Evolutionary conservation across 2,113 vertebrate genomes (phyloP).

Genomic region (Triplophysa tibetana): DNA sequence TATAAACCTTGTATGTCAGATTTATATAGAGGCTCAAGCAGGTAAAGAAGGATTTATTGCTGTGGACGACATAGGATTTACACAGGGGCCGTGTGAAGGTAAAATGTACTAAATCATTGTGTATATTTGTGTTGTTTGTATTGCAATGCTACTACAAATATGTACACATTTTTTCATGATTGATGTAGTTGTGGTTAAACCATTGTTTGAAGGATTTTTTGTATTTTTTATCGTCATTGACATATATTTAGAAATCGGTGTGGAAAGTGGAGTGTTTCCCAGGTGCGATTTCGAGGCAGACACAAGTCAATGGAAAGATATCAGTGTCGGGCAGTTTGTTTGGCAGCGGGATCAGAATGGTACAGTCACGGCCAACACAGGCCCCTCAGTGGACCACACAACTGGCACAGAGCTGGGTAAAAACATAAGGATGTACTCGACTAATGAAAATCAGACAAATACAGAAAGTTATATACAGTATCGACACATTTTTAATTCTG

Average conservation of each 20-base stretch:
- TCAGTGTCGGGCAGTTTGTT: slow-evolving; percentile 64
- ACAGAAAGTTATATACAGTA: neutral
- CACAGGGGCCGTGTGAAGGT: slow-evolving; percentile 69
- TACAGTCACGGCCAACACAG: slow-evolving; percentile 55
- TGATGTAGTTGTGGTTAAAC: neutral
- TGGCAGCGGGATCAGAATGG: slow-evolving; percentile 68
- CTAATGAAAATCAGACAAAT: neutral
- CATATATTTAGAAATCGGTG: slow-evolving; percentile 52
- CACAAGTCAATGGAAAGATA: slow-evolving; percentile 70
- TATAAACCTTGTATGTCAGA: slow-evolving; percentile 51
- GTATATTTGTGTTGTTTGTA: neutral
- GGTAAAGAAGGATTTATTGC: slow-evolving; percentile 64
- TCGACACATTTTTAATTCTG: too few species aligned
- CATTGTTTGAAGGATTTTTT: neutral
- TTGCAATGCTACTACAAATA: neutral
- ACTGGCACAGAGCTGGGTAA: slow-evolving; percentile 66
- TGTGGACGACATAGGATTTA: slow-evolving; percentile 71
- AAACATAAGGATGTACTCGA: neutral
- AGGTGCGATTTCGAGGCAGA: slow-evolving; percentile 71
- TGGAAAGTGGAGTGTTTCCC: slow-evolving; percentile 60
- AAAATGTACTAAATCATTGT: neutral
- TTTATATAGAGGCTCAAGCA: slow-evolving; percentile 68
- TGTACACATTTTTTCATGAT: neutral
- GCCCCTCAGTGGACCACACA: slow-evolving; percentile 70
- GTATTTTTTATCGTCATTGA: neutral